These are phyloP conservation scores for Galbula dea DNA, from an alignment of 2,113 vertebrate species.

Conservation along the genomic window DNA sequence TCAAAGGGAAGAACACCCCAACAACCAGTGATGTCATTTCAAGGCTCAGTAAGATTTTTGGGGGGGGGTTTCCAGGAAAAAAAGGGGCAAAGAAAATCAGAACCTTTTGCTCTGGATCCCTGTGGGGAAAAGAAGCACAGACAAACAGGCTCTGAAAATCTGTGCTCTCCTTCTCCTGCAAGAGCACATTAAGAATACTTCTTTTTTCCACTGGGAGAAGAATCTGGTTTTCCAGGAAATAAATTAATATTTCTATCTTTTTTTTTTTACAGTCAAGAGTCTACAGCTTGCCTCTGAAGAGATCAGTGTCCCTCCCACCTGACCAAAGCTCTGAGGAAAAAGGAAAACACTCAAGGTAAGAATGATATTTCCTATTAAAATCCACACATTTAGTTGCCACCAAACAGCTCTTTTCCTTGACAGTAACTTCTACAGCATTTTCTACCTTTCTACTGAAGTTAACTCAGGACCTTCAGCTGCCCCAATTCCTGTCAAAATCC, in stretches of 20 bases:
- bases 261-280: neutral
- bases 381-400: neutral
- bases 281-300: neutral
- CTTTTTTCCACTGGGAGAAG: neutral
- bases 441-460: neutral
- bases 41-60: neutral
- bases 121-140: neutral
- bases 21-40: neutral
- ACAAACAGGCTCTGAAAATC: neutral
- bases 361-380: neutral
- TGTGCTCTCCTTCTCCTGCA: neutral
- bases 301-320: neutral
- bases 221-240: neutral
- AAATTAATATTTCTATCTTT: neutral
- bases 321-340: neutral
- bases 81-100: neutral
- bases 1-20: neutral
- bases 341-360: neutral
- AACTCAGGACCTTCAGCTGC: neutral
- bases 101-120: fast-evolving
- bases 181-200: neutral
- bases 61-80: neutral
- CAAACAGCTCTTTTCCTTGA: neutral
- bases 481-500: neutral
- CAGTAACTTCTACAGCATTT: fast-evolving